phyloP scores from a whole-genome alignment of 1,140 invertebrate genomes.

The Brachionus manjavacas region DNA sequence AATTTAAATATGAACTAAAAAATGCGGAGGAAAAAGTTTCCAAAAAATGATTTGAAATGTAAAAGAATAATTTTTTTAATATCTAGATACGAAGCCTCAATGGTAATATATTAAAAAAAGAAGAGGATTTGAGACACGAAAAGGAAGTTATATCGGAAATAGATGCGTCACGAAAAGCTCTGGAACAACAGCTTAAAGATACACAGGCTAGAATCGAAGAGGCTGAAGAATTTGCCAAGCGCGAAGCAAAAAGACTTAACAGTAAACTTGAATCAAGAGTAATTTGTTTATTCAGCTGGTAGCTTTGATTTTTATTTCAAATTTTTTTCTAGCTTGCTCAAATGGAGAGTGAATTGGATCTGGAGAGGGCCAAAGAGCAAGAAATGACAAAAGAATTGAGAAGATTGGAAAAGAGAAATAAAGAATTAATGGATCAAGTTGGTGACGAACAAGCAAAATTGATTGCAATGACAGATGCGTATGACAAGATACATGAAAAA shows the following conservation, averaged over 20 bases:
- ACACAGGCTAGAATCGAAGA: conserved; percentile 27
- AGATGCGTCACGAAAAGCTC: neutral
- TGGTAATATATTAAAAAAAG: conserved; percentile 2
- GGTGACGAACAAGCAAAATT: conserved; percentile 41
- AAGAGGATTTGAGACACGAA: conserved; percentile 40
- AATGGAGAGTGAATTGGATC: conserved; percentile 30
- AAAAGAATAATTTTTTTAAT: neutral
- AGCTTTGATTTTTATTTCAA: neutral
- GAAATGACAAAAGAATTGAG: conserved; percentile 37
- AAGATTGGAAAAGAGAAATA: conserved; percentile 22
- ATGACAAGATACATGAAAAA: conserved; percentile 36
- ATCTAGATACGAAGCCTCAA: conserved; percentile 23
- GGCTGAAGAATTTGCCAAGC: conserved; percentile 39
- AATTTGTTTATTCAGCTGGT: neutral
- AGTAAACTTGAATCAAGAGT: conserved; percentile 39
- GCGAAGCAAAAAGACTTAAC: conserved; percentile 31
- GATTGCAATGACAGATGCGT: conserved; percentile 36
- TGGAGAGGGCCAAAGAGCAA: conserved; percentile 35
- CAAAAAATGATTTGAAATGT: neutral
- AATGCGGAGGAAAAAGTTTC: conserved; percentile 15
- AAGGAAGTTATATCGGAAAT: neutral
- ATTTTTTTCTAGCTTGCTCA: conserved; percentile 25
- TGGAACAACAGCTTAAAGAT: conserved; percentile 38
- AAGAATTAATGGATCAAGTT: conserved; percentile 37
- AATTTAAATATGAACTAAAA: conserved; percentile 17